Base-by-base conservation (phyloP, 2,113 vertebrate genomes). In the Murina feae region DNA sequence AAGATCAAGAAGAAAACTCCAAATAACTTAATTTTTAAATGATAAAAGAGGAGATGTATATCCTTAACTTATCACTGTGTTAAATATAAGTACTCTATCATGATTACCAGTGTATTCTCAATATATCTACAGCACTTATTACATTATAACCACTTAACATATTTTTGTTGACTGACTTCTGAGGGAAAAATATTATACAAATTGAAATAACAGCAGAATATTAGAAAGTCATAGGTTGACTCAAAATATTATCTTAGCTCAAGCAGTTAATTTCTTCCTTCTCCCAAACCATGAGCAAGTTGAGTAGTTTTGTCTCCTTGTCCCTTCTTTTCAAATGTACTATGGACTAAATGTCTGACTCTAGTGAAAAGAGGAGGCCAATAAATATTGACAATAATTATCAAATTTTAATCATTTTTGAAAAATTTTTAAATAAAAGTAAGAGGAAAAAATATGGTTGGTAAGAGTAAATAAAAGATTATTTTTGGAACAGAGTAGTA, bases 21-120 rank as follows among this genome's bases (percentile, higher is more conserved):
- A 91, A 89, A 80, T 95, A 93, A 76, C 51, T 6, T 18, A 91
- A 17, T 74, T 97, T 80, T 80, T 90, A 79, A 65, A 93, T 23
- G 63, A 89, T 32, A 35, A 76, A 66, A 18, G 25, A 32, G 83
- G 71, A 82, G 65, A 37, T 81, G 28, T 35, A 32, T 83, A 74
- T 68, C 6, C 7, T 23, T 90, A 86, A 90, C 30, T 69, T 71
- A 75, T 87, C 51, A 30, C 12, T 55, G 9, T 86, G 4, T 51
- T 63, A 49, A 71, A 17, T 44, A 10, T 17, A 93, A 23, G 9
- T 11, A 47, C 18, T 58, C 55, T 79, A 37, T 28, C 0, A 8
- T 9, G 30, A 84, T 86, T 65, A 14, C 25, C 32, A 2, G 20
- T 35, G 1, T 74, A 37, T 65, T 90, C 25, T 55, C 71, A 81